Evolutionary conservation across 2,797 vertebrate genomes (phyloP), one percentile per base, ranked within the genome.

Genomic region (Columba guinea): DNA sequence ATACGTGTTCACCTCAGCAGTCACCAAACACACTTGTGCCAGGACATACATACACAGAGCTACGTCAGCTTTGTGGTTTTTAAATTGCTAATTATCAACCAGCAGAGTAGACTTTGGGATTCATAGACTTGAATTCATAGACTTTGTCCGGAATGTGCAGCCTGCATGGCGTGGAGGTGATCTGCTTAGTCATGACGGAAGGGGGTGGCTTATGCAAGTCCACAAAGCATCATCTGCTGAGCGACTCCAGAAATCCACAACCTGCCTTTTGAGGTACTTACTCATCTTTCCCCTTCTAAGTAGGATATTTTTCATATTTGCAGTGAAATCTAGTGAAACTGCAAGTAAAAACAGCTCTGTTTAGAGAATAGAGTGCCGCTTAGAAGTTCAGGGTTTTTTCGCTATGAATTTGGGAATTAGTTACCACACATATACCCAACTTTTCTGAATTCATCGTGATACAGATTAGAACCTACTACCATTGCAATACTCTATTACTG

Each of bases 51-150:
- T 62, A 69, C 52, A 70, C 73, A 35, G n/a, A 56, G 78, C 91
- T 27, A 65, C 1, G 7, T 49, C 82, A 76, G 64, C 81, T 62
- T 46, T 9, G 63, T 82, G 93, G 22, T 91, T 96, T 95, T 74
- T 83, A 81, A 76, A 95, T 17, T 94, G 94, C 93, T 97, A 97
- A 97, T 97, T 96, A 96, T 92, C 96, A 97, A 97, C 90, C 76
- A 96, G 90, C 84, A 88, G 60, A 94, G 95, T 97, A 96, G 95
- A 96, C 90, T 95, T 93, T 96, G 81, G 89, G 94, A 97, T 96
- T 96, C 83, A 65, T 84, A 95, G 87, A 80, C 96, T 92, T 95
- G 83, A 87, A 96, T 97, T 78, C 91, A 95, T 90, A 97, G 95
- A 97, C 94, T 97, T 96, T 94, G 95, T 95, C 87, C 97, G 94